Evolutionary conservation across 2,888 invertebrate genomes (phyloP).

Genomic region (Tenthredo amoena): DNA sequence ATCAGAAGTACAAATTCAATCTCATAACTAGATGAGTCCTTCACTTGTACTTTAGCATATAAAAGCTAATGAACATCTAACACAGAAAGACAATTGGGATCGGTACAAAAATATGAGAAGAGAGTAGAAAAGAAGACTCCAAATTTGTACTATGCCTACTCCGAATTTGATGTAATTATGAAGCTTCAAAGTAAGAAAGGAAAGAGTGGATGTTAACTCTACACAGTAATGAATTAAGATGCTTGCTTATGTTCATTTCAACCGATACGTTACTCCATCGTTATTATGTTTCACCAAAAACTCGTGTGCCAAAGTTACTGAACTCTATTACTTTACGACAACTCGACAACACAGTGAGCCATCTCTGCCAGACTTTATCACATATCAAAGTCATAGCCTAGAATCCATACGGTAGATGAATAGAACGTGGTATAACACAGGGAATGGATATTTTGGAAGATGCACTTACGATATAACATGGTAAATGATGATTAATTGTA

Average conservation of each 20-base stretch:
- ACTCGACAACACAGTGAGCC: neutral
- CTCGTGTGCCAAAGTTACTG: neutral
- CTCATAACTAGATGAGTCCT: neutral
- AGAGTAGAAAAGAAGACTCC: neutral
- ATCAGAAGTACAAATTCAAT: neutral
- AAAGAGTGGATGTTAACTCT: neutral
- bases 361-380: neutral
- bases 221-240: neutral
- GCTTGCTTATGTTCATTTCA: neutral
- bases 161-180: neutral
- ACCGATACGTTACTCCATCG: neutral
- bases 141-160: conserved; percentile 4
- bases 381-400: neutral
- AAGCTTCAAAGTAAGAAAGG: neutral
- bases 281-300: neutral
- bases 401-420: neutral
- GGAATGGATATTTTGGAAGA: conserved; percentile 20
- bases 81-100: neutral
- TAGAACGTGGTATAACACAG: neutral
- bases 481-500: conserved; percentile 25
- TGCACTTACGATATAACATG: conserved; percentile 27
- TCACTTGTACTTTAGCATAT: neutral
- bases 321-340: neutral
- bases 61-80: neutral
- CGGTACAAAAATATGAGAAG: conserved; percentile 9